phyloP scores from a whole-genome alignment of 2,113 vertebrate species.

The Hymenochirus boettgeri region DNA sequence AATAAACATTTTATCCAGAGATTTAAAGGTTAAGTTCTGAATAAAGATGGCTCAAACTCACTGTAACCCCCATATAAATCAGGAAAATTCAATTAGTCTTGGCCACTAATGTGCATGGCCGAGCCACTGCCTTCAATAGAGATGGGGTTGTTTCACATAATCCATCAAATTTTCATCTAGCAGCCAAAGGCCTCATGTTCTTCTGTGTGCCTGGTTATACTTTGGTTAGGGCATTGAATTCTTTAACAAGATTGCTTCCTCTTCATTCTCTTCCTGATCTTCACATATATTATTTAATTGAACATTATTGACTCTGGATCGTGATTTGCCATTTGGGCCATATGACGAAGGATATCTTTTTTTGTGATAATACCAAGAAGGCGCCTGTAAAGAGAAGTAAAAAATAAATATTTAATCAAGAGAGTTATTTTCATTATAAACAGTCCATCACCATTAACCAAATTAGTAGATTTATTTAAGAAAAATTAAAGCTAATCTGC shows the following conservation, averaged over 20 bases:
- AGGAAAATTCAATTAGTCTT: constrained; percentile 49
- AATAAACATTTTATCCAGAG: constrained; percentile 55
- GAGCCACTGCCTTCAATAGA: constrained; percentile 50
- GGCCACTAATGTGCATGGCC: constrained; percentile 49
- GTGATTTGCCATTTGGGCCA: constrained; percentile 98
- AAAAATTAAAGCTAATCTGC: too few species aligned
- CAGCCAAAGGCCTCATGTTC: neutral
- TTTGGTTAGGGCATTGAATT: constrained; percentile 78
- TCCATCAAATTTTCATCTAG: constrained; percentile 32
- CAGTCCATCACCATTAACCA: too few species aligned
- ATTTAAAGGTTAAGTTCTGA: constrained; percentile 60
- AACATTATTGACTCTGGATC: constrained; percentile 98
- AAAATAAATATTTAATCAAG: constrained; percentile 42
- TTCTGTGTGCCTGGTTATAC: constrained; percentile 1
- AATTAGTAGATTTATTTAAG: too few species aligned
- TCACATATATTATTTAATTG: constrained; percentile 84
- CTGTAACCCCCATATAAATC: constrained; percentile 56
- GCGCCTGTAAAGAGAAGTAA: constrained; percentile 82
- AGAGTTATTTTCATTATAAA: too few species aligned
- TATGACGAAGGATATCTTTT: constrained; percentile 99
- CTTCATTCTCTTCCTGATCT: constrained; percentile 74
- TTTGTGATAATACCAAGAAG: constrained; percentile 99
- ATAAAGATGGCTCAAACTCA: constrained; percentile 64
- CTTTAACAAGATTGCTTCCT: constrained; percentile 83
- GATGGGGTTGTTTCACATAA: constrained; percentile 48